A percentile compares a stretch with the other conserved stretches of the same genome.
Conservation (phyloP, 23 tunicate genomes). For the Ascidia mentula region DNA sequence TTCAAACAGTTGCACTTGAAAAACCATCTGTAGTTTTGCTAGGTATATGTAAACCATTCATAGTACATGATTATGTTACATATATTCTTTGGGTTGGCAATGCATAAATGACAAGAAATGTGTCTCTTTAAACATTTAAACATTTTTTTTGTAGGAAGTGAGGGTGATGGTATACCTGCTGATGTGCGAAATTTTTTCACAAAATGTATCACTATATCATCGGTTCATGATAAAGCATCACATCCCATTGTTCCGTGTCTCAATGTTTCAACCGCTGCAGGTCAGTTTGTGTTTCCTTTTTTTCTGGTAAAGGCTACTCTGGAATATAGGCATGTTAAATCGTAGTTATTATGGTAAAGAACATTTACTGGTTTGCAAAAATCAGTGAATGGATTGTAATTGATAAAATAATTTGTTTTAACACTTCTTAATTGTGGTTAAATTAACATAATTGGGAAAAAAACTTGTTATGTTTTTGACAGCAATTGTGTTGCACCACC, state of each 20-base stretch:
- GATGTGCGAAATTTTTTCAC: neutral
- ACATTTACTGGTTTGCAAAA: neutral
- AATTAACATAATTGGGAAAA: too few species aligned
- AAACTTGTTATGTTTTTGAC: slow-evolving; percentile 6
- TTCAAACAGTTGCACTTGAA: neutral
- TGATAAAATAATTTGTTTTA: too few species aligned
- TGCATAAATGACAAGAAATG: too few species aligned
- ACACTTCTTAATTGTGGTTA: too few species aligned
- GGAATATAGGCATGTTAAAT: neutral
- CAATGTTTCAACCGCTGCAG: slow-evolving; percentile 56
- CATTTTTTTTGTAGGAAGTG: neutral
- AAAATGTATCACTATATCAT: neutral
- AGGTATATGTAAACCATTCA: neutral
- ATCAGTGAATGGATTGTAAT: too few species aligned
- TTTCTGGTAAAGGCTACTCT: neutral
- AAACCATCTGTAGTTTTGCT: slow-evolving; percentile 25
- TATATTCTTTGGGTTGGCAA: too few species aligned
- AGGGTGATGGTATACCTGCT: neutral
- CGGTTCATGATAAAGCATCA: neutral
- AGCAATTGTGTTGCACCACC: neutral
- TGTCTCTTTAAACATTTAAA: too few species aligned
- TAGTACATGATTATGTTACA: too few species aligned
- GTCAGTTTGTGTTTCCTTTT: neutral
- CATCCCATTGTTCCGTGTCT: slow-evolving; percentile 10
- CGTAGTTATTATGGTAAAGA: neutral